phyloP scores from a whole-genome alignment of 2,113 vertebrate genomes.

The Hippocampus mohnikei region DNA sequence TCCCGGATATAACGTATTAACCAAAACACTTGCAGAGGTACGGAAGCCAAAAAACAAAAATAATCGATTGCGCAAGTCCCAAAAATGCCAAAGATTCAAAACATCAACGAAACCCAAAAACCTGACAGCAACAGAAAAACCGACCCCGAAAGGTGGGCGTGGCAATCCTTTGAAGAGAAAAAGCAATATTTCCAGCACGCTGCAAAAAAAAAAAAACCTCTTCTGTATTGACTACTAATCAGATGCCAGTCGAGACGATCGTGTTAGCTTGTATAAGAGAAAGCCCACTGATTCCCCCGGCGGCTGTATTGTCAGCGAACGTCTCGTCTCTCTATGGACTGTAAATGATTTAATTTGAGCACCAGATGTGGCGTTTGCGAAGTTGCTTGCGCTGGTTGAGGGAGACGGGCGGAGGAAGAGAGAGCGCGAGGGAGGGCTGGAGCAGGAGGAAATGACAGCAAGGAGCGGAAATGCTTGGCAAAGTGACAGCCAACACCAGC shows the following conservation, averaged over 20 bases:
- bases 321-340: slow-evolving; percentile 61
- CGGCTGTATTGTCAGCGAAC: slow-evolving; percentile 66
- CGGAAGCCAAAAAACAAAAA: no score
- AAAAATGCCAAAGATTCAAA: no score
- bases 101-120: no score
- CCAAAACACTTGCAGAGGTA: no score
- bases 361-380: slow-evolving; percentile 69
- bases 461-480: slow-evolving; percentile 65
- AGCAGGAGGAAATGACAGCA: slow-evolving; percentile 67
- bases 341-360: slow-evolving; percentile 75
- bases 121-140: no score
- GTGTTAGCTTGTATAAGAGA: slow-evolving; percentile 50
- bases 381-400: slow-evolving; percentile 40
- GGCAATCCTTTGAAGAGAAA: no score
- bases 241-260: slow-evolving; percentile 50
- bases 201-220: slow-evolving; percentile 36
- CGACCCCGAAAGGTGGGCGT: no score
- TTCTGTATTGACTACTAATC: slow-evolving; percentile 52
- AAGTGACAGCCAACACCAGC: slow-evolving; percentile 62
- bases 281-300: slow-evolving; percentile 69
- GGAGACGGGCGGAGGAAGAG: slow-evolving; percentile 33
- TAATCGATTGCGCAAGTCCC: no score
- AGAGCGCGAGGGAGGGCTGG: slow-evolving; percentile 42
- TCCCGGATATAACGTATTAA: no score
- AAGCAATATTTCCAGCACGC: slow-evolving; percentile 18